Evolutionary conservation across 2,888 invertebrate species (phyloP).

Genomic region (Epiperipatus broadwayi): DNA sequence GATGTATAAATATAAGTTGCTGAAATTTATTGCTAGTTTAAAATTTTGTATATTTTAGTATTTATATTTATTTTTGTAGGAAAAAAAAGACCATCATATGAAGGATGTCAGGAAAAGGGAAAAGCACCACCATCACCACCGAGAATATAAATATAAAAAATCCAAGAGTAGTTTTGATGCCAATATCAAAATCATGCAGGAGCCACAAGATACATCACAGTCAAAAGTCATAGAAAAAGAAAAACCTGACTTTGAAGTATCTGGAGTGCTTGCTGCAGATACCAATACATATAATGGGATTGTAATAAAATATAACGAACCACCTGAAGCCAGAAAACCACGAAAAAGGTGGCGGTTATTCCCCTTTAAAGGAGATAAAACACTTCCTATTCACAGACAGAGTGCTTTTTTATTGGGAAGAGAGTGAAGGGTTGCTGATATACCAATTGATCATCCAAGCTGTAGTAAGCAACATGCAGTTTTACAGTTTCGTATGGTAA

Average conservation of each 20-base stretch:
- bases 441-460: slow-evolving; percentile 95
- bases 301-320: slow-evolving; percentile 91
- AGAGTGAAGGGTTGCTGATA: slow-evolving; percentile 81
- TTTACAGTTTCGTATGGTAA: slow-evolving; percentile 74
- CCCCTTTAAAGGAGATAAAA: slow-evolving; percentile 79
- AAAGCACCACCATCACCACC: no score
- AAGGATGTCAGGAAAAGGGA: no score
- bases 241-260: slow-evolving; percentile 74
- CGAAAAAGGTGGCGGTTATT: slow-evolving; percentile 87
- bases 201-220: slow-evolving; percentile 1
- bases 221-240: slow-evolving; percentile 37
- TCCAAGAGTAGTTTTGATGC: no score
- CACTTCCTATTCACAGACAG: slow-evolving; percentile 83
- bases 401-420: slow-evolving; percentile 85
- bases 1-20: no score
- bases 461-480: slow-evolving; percentile 96
- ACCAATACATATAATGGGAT: slow-evolving; percentile 87
- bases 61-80: no score
- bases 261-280: slow-evolving; percentile 88
- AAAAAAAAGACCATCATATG: no score
- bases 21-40: no score
- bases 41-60: no score
- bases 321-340: slow-evolving; percentile 85
- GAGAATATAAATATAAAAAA: no score
- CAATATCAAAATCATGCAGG: no score